Conservation (phyloP, 2,797 vertebrate species). For the Hippopotamyrus pictus region DNA sequence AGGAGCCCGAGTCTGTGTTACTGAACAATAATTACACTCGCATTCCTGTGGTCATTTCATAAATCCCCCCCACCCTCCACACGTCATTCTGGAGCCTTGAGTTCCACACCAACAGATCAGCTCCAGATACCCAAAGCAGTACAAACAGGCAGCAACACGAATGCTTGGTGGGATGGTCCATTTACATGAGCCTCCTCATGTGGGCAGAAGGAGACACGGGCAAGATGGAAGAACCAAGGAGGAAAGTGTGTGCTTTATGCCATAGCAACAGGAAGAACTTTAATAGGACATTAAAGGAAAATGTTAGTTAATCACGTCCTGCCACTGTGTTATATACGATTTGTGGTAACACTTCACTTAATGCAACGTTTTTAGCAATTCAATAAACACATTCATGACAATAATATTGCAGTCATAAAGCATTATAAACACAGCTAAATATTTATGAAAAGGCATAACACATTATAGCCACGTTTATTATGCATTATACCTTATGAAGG, state of each 20-base stretch:
- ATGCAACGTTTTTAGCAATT: not conserved
- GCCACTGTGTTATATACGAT: not conserved
- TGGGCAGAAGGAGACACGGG: not conserved
- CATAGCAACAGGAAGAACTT: not conserved
- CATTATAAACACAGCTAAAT: not conserved
- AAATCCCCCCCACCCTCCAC: not conserved
- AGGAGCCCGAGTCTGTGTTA: not conserved
- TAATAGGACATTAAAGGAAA: not conserved
- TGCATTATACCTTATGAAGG: not conserved
- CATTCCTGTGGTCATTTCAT: not conserved
- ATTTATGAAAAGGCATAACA: not conserved
- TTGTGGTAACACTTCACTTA: not conserved
- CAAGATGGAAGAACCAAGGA: not conserved
- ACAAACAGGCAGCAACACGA: not conserved
- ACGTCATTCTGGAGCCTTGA: not conserved
- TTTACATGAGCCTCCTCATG: not conserved
- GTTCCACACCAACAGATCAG: not conserved
- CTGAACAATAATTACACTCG: not conserved
- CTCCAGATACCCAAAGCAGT: not conserved
- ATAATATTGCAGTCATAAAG: not conserved
- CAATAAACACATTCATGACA: not conserved
- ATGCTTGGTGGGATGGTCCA: not conserved
- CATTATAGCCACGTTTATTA: not conserved
- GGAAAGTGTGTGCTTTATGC: not conserved
- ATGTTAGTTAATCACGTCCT: not conserved